Conservation (phyloP, 2,797 vertebrate genomes). For the Characodon lateralis region DNA sequence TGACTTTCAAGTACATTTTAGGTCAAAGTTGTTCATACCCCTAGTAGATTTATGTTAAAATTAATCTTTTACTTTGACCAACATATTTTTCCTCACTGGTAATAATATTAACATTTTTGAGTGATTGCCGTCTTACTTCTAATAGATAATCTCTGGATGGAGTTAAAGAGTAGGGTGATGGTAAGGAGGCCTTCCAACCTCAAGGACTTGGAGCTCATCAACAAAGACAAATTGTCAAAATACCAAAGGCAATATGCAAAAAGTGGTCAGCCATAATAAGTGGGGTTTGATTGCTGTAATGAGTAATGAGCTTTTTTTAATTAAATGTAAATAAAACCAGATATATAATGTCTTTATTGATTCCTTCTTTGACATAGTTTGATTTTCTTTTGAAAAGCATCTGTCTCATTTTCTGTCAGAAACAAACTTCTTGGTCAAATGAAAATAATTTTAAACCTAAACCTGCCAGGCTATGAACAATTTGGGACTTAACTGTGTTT, state of each 20-base stretch:
- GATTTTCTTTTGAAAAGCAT: neutral
- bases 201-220: neutral
- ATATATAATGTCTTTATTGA: too few relatives aligned
- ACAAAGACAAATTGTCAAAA: neutral
- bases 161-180: neutral
- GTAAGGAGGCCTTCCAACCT: neutral
- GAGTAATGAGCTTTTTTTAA: too few relatives aligned
- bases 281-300: neutral
- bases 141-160: neutral
- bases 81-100: neutral
- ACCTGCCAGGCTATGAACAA: neutral
- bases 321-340: neutral
- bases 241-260: neutral
- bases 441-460: neutral
- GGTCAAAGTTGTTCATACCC: neutral
- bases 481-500: neutral
- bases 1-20: neutral
- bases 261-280: neutral
- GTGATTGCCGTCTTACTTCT: too few relatives aligned
- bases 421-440: neutral
- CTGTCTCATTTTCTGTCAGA: neutral
- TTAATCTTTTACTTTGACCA: neutral
- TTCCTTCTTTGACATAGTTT: neutral
- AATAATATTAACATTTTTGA: neutral
- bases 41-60: neutral